Evolutionary conservation across 2,113 vertebrate genomes (phyloP).

Genomic region (Manacus vitellinus): DNA sequence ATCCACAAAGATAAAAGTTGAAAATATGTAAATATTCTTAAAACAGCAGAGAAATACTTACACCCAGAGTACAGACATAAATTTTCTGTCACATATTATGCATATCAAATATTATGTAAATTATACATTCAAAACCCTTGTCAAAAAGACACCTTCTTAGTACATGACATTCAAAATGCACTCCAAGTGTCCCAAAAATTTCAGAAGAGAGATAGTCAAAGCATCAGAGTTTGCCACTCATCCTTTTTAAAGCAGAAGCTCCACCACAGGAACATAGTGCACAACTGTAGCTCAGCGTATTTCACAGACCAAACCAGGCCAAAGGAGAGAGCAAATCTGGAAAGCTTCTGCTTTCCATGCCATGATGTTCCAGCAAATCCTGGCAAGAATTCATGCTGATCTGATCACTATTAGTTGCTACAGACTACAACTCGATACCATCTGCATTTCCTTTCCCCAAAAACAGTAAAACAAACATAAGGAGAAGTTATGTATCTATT

Average conservation of each 20-base stretch:
- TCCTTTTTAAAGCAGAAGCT: background rate
- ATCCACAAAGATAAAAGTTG: background rate
- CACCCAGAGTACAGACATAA: background rate
- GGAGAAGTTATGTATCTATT: constrained; percentile 24
- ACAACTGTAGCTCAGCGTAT: background rate
- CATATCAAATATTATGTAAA: background rate
- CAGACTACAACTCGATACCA: constrained; percentile 58
- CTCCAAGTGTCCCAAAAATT: background rate
- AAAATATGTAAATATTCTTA: background rate
- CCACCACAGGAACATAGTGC: background rate
- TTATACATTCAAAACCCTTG: background rate
- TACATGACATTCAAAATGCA: background rate
- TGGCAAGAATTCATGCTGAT: constrained; percentile 69
- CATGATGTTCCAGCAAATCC: constrained; percentile 55
- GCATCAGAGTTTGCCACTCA: background rate
- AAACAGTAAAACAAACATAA: constrained; percentile 37
- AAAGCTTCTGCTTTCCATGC: constrained; percentile 57
- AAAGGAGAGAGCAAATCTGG: constrained; percentile 45
- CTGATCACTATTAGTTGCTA: constrained; percentile 51
- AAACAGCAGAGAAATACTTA: background rate
- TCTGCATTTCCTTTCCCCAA: constrained; percentile 20
- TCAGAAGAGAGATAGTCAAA: background rate
- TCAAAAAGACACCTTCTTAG: background rate
- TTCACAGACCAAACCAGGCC: constrained; percentile 19
- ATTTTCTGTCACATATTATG: background rate